Conservation (phyloP, 1,140 invertebrate species). For the Drosophila subpulchrella region DNA sequence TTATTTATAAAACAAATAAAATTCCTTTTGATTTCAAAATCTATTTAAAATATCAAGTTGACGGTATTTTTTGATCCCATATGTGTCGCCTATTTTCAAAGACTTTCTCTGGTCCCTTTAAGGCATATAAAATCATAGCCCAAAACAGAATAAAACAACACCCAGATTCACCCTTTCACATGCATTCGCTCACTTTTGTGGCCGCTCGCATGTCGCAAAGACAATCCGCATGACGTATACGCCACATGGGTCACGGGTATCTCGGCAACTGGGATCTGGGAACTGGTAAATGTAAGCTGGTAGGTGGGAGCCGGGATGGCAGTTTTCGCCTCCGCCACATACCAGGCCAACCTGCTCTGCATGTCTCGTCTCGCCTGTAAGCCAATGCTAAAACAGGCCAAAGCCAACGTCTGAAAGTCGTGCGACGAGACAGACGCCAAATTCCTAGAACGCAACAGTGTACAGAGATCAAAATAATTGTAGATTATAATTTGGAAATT, state of each 20-base stretch:
- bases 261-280: constrained; percentile 21
- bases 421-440: constrained; percentile 51
- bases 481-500: neutral
- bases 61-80: neutral
- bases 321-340: neutral
- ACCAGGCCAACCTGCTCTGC: constrained; percentile 21
- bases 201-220: constrained; percentile 27
- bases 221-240: constrained; percentile 68
- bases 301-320: constrained; percentile 12
- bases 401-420: constrained; percentile 72
- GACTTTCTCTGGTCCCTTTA: neutral
- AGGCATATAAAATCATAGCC: neutral
- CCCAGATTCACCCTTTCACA: constrained; percentile 12
- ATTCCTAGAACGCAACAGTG: constrained; percentile 62
- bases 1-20: no score
- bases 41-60: neutral
- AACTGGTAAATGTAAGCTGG: neutral
- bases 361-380: constrained; percentile 58
- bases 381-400: constrained; percentile 60
- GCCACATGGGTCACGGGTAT: constrained; percentile 52
- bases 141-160: neutral
- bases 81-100: neutral
- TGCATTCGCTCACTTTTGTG: constrained; percentile 30
- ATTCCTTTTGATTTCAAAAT: no score
- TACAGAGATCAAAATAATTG: neutral